Evolutionary conservation across 2,888 invertebrate species (phyloP), one percentile per base, ranked within the genome.

Genomic region (Leptopilina drosophilae): DNA sequence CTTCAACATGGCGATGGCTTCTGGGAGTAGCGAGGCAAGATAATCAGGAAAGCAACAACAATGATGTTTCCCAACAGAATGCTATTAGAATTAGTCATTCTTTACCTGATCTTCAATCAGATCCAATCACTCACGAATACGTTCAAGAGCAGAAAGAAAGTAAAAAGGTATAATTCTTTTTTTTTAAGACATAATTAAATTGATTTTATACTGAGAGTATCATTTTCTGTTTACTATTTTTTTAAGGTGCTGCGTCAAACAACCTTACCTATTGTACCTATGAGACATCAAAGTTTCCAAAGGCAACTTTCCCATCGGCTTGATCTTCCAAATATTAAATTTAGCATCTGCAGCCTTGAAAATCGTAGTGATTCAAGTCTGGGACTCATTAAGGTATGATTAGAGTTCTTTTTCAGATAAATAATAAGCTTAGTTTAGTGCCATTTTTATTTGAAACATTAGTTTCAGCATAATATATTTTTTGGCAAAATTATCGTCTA

Each of bases 271-370:
- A 96, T 96, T 76, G 96, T 96, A 6, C 96, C 96, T 7, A 96
- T 95, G 66, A 93, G 96, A 42, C 96, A 96, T 90, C 96, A 96
- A 90, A 95, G 95, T 69, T 97, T 97, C 91, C 96, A 96, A 88
- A 93, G 97, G 0, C 96, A 97, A 90, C 93, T 96, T 56, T 96
- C 96, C 0, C 96, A 97, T 89, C 94, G 96, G 14, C 93, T 97
- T 82, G 96, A 96, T 88, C 92, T 96, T 83, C 95, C 95, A 3
- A 95, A 95, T 78, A 95, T 96, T 82, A 95, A 96, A 91, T 96
- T 96, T 93, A 95, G 96, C 91, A 95, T 96, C 92, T 95, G 95
- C 91, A 95, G 95, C 85, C 90, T 96, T 85, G 95, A 95, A 86
- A 93, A 93, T 84, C 93, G 94, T 62, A 95, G 95, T 83, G 95